These are phyloP conservation scores for Rissa tridactyla DNA, from an alignment of 2,113 vertebrate genomes.

Conservation along the genomic window DNA sequence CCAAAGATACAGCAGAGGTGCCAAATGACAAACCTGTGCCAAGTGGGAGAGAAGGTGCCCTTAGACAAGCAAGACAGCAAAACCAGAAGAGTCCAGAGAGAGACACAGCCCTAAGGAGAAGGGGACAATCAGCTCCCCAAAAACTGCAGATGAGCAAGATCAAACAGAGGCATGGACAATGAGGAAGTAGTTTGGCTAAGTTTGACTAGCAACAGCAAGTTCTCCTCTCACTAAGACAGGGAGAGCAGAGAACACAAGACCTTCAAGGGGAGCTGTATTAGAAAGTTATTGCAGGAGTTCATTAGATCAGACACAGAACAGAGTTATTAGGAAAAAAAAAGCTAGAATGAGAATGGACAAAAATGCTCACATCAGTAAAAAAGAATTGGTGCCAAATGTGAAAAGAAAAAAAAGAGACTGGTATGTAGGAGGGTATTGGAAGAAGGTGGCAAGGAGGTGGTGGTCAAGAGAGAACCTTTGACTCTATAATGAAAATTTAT, in stretches of 20 bases:
- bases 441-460: background rate
- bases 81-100: background rate
- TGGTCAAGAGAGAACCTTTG: background rate
- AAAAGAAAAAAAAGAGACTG: background rate
- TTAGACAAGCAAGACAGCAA: background rate
- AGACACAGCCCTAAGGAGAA: background rate
- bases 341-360: background rate
- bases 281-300: background rate
- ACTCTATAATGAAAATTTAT: background rate
- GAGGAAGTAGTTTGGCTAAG: background rate
- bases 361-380: background rate
- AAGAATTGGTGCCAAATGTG: background rate
- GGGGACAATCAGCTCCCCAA: background rate
- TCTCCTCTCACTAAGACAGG: background rate
- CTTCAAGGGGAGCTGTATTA: background rate
- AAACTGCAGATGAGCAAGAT: background rate
- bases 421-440: background rate
- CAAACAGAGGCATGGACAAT: background rate
- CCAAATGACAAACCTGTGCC: background rate
- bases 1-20: background rate
- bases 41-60: slow-evolving; percentile 10
- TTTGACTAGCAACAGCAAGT: background rate
- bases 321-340: background rate
- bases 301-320: background rate
- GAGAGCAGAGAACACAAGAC: background rate